phyloP scores from a whole-genome alignment of 2,797 vertebrate genomes.

The Taenioides sp. region DNA sequence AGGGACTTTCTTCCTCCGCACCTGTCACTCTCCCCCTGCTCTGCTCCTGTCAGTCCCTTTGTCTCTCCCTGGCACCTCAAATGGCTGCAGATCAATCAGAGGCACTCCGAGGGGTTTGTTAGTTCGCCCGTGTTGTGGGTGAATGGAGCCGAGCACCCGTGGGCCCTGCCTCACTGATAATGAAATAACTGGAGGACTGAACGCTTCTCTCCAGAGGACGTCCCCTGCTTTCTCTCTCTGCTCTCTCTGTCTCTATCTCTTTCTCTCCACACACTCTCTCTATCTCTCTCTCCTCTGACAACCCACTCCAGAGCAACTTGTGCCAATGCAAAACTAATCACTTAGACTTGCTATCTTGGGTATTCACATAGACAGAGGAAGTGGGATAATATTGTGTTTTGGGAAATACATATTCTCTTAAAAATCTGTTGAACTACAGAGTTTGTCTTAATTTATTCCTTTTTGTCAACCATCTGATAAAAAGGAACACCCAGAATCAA shows the following conservation, averaged over 20 bases:
- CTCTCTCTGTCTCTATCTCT: constrained; percentile 16
- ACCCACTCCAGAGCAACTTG: constrained; percentile 49
- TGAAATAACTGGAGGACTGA: constrained; percentile 67
- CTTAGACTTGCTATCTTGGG: constrained; percentile 60
- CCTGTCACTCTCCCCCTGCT: background rate
- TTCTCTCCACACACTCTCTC: too few relatives aligned
- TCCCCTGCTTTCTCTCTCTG: constrained; percentile 9
- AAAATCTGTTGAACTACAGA: too few relatives aligned
- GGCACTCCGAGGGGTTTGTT: constrained; percentile 65
- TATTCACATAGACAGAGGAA: constrained; percentile 42
- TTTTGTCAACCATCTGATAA: too few relatives aligned
- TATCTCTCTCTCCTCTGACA: constrained; percentile 39
- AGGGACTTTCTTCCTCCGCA: background rate
- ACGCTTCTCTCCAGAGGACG: constrained; percentile 54
- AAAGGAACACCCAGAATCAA: too few relatives aligned
- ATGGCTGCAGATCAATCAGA: constrained; percentile 66
- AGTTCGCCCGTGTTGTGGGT: constrained; percentile 54
- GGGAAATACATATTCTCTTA: too few relatives aligned
- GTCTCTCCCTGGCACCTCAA: constrained; percentile 58
- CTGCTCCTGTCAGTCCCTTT: constrained; percentile 50
- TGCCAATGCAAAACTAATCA: constrained; percentile 64
- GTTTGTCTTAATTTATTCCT: too few relatives aligned
- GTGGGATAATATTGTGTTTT: constrained; percentile 6
- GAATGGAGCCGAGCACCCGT: constrained; percentile 51
- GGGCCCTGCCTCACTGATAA: constrained; percentile 62